These are phyloP conservation scores for Cheilosia vernalis DNA, from an alignment of 2,888 invertebrate genomes.

Conservation along the genomic window DNA sequence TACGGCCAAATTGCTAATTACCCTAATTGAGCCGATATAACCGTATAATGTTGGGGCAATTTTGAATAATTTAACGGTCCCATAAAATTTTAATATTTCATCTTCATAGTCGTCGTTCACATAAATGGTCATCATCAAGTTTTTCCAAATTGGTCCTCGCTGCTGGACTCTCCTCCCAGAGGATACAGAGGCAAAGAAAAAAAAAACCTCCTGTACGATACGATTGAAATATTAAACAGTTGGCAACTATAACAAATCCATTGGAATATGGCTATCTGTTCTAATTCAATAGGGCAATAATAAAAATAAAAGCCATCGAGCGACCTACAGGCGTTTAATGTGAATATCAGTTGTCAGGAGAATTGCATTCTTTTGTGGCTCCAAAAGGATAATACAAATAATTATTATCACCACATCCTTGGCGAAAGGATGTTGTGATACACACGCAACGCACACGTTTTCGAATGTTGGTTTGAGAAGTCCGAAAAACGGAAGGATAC, in stretches of 20 bases:
- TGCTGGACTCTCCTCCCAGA: slow-evolving; percentile 20
- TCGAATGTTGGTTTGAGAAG: slow-evolving; percentile 27
- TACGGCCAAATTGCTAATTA: slow-evolving; percentile 43
- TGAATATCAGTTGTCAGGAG: slow-evolving; percentile 51
- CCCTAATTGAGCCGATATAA: slow-evolving; percentile 39
- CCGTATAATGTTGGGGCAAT: slow-evolving; percentile 37
- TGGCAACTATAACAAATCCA: slow-evolving; percentile 58
- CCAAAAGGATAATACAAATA: slow-evolving; percentile 63
- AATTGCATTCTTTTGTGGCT: slow-evolving; percentile 62
- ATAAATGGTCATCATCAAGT: slow-evolving; percentile 48
- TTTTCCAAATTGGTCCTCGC: slow-evolving; percentile 44
- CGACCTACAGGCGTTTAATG: slow-evolving; percentile 21
- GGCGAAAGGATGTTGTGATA: background rate
- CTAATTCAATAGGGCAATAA: slow-evolving; percentile 32
- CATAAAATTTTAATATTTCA: slow-evolving; percentile 62
- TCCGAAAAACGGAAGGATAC: slow-evolving; percentile 54
- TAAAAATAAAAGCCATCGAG: background rate
- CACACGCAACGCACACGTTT: background rate
- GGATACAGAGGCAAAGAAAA: slow-evolving; percentile 6
- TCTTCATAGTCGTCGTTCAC: slow-evolving; percentile 13
- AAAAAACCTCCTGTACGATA: slow-evolving; percentile 10
- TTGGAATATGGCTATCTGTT: slow-evolving; percentile 29
- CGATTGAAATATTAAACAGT: slow-evolving; percentile 67
- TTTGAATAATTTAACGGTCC: slow-evolving; percentile 65
- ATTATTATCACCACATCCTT: slow-evolving; percentile 65